Conservation (phyloP, 1,140 invertebrate species). For the Papilio xuthus region DNA sequence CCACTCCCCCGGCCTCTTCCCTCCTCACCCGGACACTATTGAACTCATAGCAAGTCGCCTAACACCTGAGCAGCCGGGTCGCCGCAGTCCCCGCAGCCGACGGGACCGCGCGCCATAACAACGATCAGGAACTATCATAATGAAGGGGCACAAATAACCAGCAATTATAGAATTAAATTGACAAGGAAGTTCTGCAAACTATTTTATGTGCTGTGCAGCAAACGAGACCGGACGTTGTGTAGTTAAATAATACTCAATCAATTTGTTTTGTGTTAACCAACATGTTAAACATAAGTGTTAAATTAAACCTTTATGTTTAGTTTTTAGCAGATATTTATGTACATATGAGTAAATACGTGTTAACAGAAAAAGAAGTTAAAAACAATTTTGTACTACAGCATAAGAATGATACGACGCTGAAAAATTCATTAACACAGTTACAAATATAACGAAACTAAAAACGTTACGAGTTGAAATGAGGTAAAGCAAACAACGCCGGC, state of each 20-base stretch:
- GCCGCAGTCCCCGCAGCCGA: background rate
- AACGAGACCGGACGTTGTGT: background rate
- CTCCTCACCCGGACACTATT: too few relatives aligned
- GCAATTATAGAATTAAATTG: background rate
- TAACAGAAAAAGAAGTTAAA: background rate
- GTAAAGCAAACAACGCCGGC: constrained; percentile 9
- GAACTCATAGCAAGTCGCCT: background rate
- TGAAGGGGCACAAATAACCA: background rate
- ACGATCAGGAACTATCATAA: background rate
- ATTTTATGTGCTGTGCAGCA: background rate
- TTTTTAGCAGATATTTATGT: too few relatives aligned
- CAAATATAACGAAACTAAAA: constrained; percentile 10
- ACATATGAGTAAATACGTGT: too few relatives aligned
- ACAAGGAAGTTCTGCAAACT: background rate
- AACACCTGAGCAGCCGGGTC: background rate
- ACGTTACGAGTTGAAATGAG: constrained; percentile 24
- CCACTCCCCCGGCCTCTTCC: background rate
- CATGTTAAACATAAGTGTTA: too few relatives aligned
- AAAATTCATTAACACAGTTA: constrained; percentile 23
- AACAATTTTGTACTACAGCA: background rate
- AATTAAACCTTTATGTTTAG: too few relatives aligned
- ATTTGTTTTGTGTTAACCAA: background rate
- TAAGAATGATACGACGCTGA: constrained; percentile 4
- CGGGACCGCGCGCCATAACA: background rate
- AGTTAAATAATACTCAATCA: background rate